Evolutionary conservation across 64 coral and sea anemone genomes (phyloP).

Genomic region (Trachythela sp.): DNA sequence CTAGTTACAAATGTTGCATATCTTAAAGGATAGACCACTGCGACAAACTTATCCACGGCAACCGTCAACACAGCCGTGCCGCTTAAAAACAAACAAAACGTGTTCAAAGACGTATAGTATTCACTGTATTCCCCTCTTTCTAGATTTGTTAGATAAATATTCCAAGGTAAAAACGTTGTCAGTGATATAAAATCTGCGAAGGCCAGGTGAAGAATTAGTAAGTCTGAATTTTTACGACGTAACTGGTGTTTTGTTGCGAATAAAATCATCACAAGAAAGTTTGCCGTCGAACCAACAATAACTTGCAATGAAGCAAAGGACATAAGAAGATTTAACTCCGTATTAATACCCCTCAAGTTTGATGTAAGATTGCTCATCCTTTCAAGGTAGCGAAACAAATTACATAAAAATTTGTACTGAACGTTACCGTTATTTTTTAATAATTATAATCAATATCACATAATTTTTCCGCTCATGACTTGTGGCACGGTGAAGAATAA

Average conservation of each 20-base stretch:
- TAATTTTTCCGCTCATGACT: no score
- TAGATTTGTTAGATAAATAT: background rate
- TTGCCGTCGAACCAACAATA: background rate
- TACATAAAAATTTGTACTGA: no score
- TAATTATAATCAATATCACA: no score
- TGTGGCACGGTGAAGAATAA: no score
- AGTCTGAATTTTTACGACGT: background rate
- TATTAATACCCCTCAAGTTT: background rate
- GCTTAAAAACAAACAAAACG: background rate
- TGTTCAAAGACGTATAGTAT: conserved; percentile 5
- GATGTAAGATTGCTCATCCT: background rate
- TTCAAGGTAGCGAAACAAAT: background rate
- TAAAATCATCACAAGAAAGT: background rate
- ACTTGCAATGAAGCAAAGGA: background rate
- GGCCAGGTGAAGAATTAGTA: background rate
- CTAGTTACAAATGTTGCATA: background rate
- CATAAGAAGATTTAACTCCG: background rate
- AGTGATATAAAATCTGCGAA: background rate
- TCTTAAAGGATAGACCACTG: background rate
- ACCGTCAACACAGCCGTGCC: conserved; percentile 1
- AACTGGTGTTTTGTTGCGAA: background rate
- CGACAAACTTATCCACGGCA: background rate
- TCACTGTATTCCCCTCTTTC: background rate
- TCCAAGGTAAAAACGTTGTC: background rate
- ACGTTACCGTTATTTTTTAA: no score